Base-by-base conservation (phyloP, 2,113 vertebrate species). In the Nothocercus julius region DNA sequence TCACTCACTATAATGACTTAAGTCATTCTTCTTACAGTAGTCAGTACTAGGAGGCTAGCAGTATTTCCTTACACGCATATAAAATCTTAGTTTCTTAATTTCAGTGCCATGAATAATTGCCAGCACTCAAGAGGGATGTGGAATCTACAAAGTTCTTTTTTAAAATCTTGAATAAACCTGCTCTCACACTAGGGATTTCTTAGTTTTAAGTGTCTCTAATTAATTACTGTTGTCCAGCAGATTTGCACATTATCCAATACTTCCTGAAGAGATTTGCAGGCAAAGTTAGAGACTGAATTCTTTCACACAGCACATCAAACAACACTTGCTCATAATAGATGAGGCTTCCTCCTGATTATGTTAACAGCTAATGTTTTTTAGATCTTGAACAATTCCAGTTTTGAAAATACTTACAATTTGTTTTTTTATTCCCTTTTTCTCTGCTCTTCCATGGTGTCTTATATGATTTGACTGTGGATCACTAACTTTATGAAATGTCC, bases 181-280 rank as follows among this genome's bases (percentile, higher is more conserved):
- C 85, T 87, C 93, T 87, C 56, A 64, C 92, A 61, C 49, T 19
- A 90, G 79, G 45, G 82, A 75, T 86, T 92, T 94, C 82, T 95
- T 79, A 42, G 64, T 27, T 94, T 93, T 86, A 90, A 82, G 70
- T 68, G 66, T 91, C 82, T 96, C 82, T 66, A 94, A 93, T 97
- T 97, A 95, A 96, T 95, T 96, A 92, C 93, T 90, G 81, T 36
- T 95, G 89, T 78, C 85, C 94, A 9, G 8, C 30, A 95, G 82
- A 87, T 91, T 92, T 76, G 85, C 32, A 93, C 91, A 40, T 68
- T 81, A 40, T 82, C 76, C 59, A 64, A 3, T 59, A 92, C 78
- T 89, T 96, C 84, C 94, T 90, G 81, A 53, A 79, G 79, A 96
- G 84, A 94, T 0, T 2, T 42, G 75, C 9, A 91, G 40, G 42